phyloP scores from a whole-genome alignment of 2,797 vertebrate species.

The Staurois parvus region DNA sequence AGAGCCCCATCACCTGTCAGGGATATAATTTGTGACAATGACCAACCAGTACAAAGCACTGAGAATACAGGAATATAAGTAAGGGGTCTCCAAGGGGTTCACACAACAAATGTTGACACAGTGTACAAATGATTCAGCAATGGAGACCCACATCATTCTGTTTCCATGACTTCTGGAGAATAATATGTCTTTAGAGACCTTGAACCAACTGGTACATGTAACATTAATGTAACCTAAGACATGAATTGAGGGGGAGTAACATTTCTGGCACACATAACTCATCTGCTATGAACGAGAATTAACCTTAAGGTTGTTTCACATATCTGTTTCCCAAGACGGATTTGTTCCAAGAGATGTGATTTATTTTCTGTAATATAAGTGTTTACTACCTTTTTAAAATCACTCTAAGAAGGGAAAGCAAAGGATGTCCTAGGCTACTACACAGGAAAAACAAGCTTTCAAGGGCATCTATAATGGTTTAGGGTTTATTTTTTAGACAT shows the following conservation, averaged over 20 bases:
- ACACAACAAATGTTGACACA: not conserved
- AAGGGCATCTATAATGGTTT: too few species aligned
- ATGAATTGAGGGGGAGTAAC: not conserved
- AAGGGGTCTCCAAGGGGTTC: not conserved
- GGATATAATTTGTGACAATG: too few species aligned
- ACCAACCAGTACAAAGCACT: not conserved
- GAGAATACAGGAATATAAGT: not conserved
- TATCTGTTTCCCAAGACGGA: slow-evolving; percentile 1
- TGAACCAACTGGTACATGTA: slow-evolving; percentile 4
- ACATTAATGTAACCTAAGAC: slow-evolving; percentile 3
- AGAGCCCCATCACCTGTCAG: too few species aligned
- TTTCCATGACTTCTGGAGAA: not conserved
- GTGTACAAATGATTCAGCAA: not conserved
- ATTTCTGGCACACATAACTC: slow-evolving; percentile 20
- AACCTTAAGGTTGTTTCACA: slow-evolving; percentile 15
- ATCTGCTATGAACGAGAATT: slow-evolving; percentile 11
- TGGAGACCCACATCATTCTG: not conserved
- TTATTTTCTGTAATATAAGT: slow-evolving; percentile 19
- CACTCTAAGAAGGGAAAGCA: not conserved
- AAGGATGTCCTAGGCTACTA: not conserved
- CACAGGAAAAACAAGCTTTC: not conserved
- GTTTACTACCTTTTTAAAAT: not conserved
- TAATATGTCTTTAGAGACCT: not conserved
- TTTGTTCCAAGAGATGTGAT: slow-evolving; percentile 3
- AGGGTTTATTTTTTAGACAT: too few species aligned